Percentiles rank a stretch among this genome's conserved stretches.
phyloP scores from a whole-genome alignment of 2,888 invertebrate genomes.

The Stenurella melanura region DNA sequence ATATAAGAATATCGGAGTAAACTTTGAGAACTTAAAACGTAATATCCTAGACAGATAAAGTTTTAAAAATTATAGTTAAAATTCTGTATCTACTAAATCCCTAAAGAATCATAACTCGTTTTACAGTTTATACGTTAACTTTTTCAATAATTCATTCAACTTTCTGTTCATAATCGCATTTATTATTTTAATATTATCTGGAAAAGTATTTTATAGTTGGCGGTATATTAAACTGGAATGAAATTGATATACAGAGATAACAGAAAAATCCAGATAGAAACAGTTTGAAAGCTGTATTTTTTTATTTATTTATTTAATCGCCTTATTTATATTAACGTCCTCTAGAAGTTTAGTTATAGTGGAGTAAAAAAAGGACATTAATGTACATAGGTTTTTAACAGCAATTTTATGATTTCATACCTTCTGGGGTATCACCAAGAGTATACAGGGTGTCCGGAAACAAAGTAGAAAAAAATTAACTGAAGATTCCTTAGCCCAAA shows the following conservation, averaged over 20 bases:
- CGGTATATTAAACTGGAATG: neutral
- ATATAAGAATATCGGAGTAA: neutral
- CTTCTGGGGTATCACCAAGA: no score
- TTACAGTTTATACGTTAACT: neutral
- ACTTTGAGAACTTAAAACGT: neutral
- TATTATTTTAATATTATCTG: neutral
- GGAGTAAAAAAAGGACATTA: no score
- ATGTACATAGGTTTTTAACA: no score
- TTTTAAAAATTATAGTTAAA: slow-evolving; percentile 2
- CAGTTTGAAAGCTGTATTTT: neutral
- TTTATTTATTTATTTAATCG: no score
- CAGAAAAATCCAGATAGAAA: neutral
- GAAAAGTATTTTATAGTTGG: neutral
- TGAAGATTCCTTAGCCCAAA: no score
- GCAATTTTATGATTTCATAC: no score
- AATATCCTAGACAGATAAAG: neutral
- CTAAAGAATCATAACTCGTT: neutral
- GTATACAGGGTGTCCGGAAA: no score
- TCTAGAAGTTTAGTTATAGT: no score
- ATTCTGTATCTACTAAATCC: neutral
- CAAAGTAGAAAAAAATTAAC: no score
- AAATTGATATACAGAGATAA: neutral
- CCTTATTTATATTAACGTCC: no score
- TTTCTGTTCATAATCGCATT: neutral
- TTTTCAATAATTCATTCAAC: neutral